These are phyloP conservation scores for Meandrusa payeni DNA, from an alignment of 2,888 invertebrate genomes.

Conservation along the genomic window DNA sequence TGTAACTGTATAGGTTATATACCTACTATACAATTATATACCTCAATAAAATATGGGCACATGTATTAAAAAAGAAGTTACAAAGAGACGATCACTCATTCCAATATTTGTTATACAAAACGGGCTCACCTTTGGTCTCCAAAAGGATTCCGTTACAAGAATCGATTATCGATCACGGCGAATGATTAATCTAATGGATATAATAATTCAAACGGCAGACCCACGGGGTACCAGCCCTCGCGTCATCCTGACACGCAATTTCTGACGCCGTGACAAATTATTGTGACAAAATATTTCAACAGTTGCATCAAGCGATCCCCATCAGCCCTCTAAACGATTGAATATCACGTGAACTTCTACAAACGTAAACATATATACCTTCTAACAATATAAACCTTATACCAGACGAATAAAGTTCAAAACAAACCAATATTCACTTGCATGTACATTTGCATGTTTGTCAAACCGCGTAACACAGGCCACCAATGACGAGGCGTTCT, in stretches of 20 bases:
- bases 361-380: constrained; percentile 14
- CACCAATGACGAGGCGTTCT: constrained; percentile 60
- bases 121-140: constrained; percentile 55
- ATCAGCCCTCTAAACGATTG: constrained; percentile 49
- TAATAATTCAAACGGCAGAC: constrained; percentile 65
- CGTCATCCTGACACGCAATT: constrained; percentile 66
- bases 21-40: too few species aligned
- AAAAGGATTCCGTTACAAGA: constrained; percentile 62
- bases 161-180: constrained; percentile 62
- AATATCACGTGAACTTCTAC: constrained; percentile 35
- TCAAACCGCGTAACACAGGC: constrained; percentile 40
- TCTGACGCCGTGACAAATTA: constrained; percentile 76
- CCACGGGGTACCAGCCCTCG: constrained; percentile 48
- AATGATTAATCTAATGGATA: constrained; percentile 75
- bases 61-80: constrained; percentile 12
- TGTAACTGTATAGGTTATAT: too few species aligned
- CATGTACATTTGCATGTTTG: constrained; percentile 28
- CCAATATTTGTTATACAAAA: constrained; percentile 63
- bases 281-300: constrained; percentile 81
- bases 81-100: constrained; percentile 39
- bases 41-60: constrained; percentile 16
- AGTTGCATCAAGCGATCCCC: constrained; percentile 61
- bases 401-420: constrained; percentile 17
- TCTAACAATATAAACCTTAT: constrained; percentile 21
- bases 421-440: constrained; percentile 7